Evolutionary conservation across 2,113 vertebrate species (phyloP).

Genomic region (Lanius collurio): DNA sequence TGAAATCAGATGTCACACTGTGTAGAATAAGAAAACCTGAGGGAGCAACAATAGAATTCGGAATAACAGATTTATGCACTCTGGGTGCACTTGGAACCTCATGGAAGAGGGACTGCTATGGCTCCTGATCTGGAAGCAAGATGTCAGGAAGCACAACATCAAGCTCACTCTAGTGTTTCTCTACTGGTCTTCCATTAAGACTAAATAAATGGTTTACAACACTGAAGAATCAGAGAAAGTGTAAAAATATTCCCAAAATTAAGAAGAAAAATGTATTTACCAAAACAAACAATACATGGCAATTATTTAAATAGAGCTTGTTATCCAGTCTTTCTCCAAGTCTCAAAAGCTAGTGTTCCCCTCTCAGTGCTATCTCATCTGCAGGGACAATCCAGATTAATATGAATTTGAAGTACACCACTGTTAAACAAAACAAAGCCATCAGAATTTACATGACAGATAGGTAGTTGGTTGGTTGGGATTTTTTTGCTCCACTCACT

Average conservation of each 20-base stretch:
- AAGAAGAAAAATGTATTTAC: neutral
- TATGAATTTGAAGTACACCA: neutral
- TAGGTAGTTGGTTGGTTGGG: neutral
- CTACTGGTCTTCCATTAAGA: neutral
- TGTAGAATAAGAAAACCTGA: neutral
- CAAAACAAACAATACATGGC: neutral
- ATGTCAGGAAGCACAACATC: neutral
- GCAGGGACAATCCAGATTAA: neutral
- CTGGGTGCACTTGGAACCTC: fast-evolving
- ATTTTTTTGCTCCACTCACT: neutral
- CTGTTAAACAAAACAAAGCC: neutral
- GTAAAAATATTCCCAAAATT: neutral
- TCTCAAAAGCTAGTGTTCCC: neutral
- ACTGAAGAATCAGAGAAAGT: neutral
- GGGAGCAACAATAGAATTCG: neutral
- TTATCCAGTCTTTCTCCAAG: neutral
- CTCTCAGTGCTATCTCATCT: neutral
- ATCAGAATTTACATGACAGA: neutral
- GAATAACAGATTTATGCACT: neutral
- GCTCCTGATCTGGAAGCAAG: neutral
- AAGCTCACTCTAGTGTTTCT: neutral
- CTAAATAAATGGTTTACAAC: neutral
- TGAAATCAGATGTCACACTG: neutral
- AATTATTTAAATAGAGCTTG: neutral
- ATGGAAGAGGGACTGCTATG: neutral